Evolutionary conservation across 2,113 vertebrate species (phyloP), one percentile per base, ranked within the genome.

Genomic region (Candoia aspera): DNA sequence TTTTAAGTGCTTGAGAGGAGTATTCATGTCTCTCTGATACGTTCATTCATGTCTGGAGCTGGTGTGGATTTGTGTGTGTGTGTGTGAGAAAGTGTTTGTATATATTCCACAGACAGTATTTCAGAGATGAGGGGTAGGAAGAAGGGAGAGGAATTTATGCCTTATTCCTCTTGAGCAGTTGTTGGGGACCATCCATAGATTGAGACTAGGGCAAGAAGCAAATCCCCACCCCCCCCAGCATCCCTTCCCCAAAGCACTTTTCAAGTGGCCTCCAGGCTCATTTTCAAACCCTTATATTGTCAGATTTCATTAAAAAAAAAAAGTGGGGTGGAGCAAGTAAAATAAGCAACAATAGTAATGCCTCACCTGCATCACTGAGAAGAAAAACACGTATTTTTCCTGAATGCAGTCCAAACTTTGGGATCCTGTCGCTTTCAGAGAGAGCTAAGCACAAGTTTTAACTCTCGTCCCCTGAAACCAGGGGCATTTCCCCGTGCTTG

Each of bases 81-180:
- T 24, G 55, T 92, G 29, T 84, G 91, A 89, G 87, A n/a, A 88
- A 46, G 33, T 89, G 79, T n/a, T 85, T 57, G 57, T 92, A 46
- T 42, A 84, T 92, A 55, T 57, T 89, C 64, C n/a, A 54, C 24
- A 11, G 59, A 49, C 91, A 57, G 91, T 92, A 89, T 89, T 92
- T 89, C 62, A 88, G 68, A 58, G 17, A 88, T n/a, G 42, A 2
- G 68, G 86, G 26, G 58, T 13, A 37, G 90, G 60, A 62, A 13
- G 58, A 57, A 53, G 84, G 85, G 26, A 54, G 57, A 46, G 73
- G 57, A 60, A 12, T 84, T 8, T 53, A 84, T 89, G 91, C 68
- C 87, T 62, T 29, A 60, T 62, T 84, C 73, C 73, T 57, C 64
- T 84, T 84, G 62, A 73, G 62, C 23, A 68, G 59, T 33, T 1